These are phyloP conservation scores for Eutolmus rufibarbis DNA, from an alignment of 2,888 invertebrate species.

Conservation along the genomic window DNA sequence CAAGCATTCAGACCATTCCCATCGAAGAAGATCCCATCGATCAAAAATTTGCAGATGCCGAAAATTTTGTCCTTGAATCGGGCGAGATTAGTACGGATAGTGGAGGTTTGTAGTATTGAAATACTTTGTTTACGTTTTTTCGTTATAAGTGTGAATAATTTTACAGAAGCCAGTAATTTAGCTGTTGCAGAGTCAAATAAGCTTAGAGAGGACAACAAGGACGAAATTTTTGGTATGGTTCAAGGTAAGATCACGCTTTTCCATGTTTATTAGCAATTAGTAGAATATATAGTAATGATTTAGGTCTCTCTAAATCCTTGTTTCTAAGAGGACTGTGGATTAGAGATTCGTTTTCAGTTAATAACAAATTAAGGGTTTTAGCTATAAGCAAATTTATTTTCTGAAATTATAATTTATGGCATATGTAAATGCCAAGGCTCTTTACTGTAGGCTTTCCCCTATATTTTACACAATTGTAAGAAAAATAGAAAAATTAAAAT, in stretches of 20 bases:
- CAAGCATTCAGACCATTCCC: constrained; percentile 58
- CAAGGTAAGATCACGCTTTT: not conserved
- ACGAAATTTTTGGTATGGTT: constrained; percentile 6
- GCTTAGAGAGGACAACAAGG: not conserved
- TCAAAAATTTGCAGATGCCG: constrained; percentile 79
- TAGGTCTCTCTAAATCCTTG: too few species aligned
- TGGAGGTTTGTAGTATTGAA: constrained; percentile 51
- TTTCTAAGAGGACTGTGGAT: too few species aligned
- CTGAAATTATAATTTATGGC: too few species aligned
- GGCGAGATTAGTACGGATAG: constrained; percentile 64
- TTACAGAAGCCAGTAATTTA: constrained; percentile 44
- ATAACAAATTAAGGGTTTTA: too few species aligned
- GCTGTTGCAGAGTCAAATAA: constrained; percentile 37
- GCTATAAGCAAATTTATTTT: too few species aligned
- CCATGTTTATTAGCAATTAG: not conserved
- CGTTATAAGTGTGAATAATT: not conserved
- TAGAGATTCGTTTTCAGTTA: too few species aligned
- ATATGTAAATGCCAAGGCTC: too few species aligned
- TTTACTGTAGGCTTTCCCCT: too few species aligned
- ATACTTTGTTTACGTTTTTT: not conserved
- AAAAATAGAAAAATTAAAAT: too few species aligned
- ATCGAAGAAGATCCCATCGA: constrained; percentile 68
- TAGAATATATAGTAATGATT: not conserved
- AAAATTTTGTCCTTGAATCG: constrained; percentile 77
- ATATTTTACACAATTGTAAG: too few species aligned